phyloP scores from a whole-genome alignment of 2,797 vertebrate species.

The Danio albolineatus region DNA sequence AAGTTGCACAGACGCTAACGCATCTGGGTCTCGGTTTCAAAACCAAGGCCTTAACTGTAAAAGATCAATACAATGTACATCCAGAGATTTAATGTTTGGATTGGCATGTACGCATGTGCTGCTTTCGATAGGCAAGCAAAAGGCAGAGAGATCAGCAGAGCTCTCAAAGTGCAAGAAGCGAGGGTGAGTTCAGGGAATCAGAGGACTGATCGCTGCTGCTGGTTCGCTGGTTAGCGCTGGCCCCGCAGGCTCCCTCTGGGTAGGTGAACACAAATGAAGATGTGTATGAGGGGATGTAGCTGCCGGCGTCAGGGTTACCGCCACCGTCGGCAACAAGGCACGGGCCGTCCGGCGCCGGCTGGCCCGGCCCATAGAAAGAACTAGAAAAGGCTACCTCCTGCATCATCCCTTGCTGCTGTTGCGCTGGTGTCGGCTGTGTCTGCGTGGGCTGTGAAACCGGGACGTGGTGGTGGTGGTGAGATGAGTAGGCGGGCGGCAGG shows the following conservation, averaged over 20 bases:
- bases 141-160: constrained; percentile 61
- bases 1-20: constrained; percentile 52
- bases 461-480: constrained; percentile 70
- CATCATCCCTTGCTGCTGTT: constrained; percentile 82
- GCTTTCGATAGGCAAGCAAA: constrained; percentile 29
- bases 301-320: constrained; percentile 73
- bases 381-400: constrained; percentile 93
- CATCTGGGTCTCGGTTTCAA: constrained; percentile 44
- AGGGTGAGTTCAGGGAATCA: constrained; percentile 97
- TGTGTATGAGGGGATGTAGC: constrained; percentile 94
- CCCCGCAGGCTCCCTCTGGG: constrained; percentile 97
- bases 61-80: constrained; percentile 1
- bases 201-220: constrained; percentile 97
- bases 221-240: constrained; percentile 92
- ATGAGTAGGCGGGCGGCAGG: constrained; percentile 82
- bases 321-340: constrained; percentile 82
- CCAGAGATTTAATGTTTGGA: background rate
- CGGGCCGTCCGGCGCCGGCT: constrained; percentile 83
- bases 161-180: constrained; percentile 94
- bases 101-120: background rate
- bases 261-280: constrained; percentile 99
- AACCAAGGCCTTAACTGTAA: constrained; percentile 14
- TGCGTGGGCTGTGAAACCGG: constrained; percentile 65
- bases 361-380: constrained; percentile 93
- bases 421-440: constrained; percentile 73